phyloP scores from a whole-genome alignment of 2,113 vertebrate genomes.

The Gymnorhina tibicen region DNA sequence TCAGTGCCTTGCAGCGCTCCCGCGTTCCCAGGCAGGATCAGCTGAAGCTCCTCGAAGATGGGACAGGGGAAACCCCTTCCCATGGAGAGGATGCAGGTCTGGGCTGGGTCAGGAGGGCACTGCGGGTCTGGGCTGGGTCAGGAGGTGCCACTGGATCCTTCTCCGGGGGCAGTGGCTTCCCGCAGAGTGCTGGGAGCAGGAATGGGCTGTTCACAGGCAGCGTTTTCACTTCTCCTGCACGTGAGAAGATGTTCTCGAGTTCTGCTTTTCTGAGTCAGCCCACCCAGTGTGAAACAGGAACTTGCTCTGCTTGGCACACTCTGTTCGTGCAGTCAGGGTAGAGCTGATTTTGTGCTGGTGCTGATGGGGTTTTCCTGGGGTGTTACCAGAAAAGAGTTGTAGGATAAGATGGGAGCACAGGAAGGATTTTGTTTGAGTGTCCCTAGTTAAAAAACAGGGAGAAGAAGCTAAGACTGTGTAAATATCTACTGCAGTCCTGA shows the following conservation, averaged over 20 bases:
- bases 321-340: background rate
- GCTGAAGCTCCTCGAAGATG: background rate
- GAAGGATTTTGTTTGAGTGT: background rate
- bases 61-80: background rate
- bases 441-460: background rate
- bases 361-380: background rate
- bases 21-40: background rate
- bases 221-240: constrained; percentile 1
- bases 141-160: background rate
- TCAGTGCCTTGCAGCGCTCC: background rate
- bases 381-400: background rate
- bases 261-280: background rate
- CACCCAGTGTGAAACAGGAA: background rate
- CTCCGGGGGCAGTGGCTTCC: background rate
- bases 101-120: background rate
- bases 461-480: background rate
- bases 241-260: background rate
- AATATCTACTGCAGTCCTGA: background rate
- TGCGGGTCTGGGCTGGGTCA: background rate
- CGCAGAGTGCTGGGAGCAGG: background rate
- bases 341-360: background rate
- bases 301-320: background rate
- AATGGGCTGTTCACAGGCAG: background rate
- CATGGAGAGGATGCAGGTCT: no score
- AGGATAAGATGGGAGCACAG: background rate